Base-by-base conservation (phyloP, 2,113 vertebrate genomes). In the Datnioides undecimradiatus region DNA sequence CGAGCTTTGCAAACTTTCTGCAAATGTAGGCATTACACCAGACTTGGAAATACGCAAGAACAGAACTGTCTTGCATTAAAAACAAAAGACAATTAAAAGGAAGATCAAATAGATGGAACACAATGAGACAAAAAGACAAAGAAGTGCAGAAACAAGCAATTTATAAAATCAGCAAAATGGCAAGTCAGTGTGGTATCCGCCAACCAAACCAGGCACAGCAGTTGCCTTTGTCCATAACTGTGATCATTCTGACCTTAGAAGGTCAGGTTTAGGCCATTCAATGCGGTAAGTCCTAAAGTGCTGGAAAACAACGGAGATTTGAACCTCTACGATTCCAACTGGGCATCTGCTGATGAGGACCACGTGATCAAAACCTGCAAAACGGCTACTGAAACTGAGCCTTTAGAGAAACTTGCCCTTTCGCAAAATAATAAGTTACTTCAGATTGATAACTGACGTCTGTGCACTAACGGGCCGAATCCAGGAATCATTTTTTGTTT, bases 1-100 rank as follows among this genome's bases (percentile, higher is more conserved):
- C 25, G 5, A 72, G 62, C 62, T 75, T 58, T 62, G 74, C 25
- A 88, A 90, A 65, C 58, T 62, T 65, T 65, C 69, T 57, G 51
- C 27, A 68, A 81, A 79, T 66, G 62, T 63, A 73, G 23, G 65
- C 59, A 73, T 87, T 76, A 87, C 23, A 49, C 16, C 5, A 36
- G 17, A 6, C 6, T n/a, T 59, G 23, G 14, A 69, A 64, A 25
- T 23, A 57, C 45, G 68, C 23, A 75, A n/a, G 46, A 58, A 33
- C 19, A 19, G 16, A 70, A 43, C 38, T 48, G 55, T 31, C 2
- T n/a, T 27, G 6, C 43, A 67, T 23, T 34, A 0, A 60, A 60
- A 73, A 41, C 19, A 46, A 72, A 64, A 27, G 45, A 49, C 2
- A 59, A 63, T 40, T n/a, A n/a, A 43, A 41, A 23, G 27, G 17